Percentiles rank a stretch among this genome's conserved stretches.
Evolutionary conservation across 2,797 vertebrate species (phyloP).

Genomic region (Pempheris klunzingeri): DNA sequence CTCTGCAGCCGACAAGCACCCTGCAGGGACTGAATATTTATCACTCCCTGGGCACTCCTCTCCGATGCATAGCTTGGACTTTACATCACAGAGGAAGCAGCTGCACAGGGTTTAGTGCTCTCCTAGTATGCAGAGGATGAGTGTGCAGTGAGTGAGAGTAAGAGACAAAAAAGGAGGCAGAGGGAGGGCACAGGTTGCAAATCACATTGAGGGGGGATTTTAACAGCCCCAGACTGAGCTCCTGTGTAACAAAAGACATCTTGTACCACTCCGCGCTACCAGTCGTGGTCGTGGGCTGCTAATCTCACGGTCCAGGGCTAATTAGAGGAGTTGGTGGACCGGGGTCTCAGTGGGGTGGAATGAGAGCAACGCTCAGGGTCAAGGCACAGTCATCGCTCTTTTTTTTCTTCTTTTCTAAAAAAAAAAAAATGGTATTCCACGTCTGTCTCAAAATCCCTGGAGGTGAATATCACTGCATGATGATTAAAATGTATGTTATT

Average conservation of each 20-base stretch:
- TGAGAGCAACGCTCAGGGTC: conserved; percentile 43
- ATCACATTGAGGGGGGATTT: conserved; percentile 71
- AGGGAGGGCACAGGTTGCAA: conserved; percentile 64
- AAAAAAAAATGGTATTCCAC: not conserved
- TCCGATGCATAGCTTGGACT: conserved; percentile 77
- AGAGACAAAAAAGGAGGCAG: conserved; percentile 21
- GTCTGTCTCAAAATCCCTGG: not conserved
- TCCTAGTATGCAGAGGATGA: conserved; percentile 58
- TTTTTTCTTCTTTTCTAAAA: too few relatives aligned
- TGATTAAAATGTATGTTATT: not conserved
- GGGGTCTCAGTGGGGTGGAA: conserved; percentile 24
- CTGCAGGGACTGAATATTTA: conserved; percentile 72
- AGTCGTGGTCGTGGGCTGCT: conserved; percentile 50
- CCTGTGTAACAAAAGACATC: conserved; percentile 69
- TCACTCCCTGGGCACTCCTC: conserved; percentile 65
- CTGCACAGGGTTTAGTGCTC: conserved; percentile 76
- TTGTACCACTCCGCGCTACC: conserved; percentile 49
- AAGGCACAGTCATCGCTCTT: conserved; percentile 27
- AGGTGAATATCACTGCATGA: not conserved
- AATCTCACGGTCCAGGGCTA: conserved; percentile 65
- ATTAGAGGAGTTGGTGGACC: conserved; percentile 66
- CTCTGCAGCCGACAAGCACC: conserved; percentile 61
- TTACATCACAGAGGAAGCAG: conserved; percentile 88
- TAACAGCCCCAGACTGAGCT: conserved; percentile 58
- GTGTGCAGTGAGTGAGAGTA: conserved; percentile 35